Evolutionary conservation across 2,797 vertebrate species (phyloP).

Genomic region (Bovichtus diacanthus): DNA sequence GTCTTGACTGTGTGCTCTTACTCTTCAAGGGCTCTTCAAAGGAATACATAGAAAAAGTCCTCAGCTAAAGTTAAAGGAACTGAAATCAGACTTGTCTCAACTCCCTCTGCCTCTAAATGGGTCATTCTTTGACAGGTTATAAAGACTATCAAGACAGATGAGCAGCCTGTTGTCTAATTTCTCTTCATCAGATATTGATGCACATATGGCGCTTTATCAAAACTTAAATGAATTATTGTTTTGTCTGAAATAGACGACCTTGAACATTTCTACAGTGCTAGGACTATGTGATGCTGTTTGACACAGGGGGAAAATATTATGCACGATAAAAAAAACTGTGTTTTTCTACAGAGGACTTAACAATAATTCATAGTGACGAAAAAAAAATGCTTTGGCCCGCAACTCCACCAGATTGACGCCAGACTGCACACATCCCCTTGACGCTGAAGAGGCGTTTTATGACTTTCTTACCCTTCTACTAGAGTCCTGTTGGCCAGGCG

Average conservation of each 20-base stretch:
- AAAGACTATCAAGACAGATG: not conserved
- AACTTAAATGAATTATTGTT: not conserved
- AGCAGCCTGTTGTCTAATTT: not conserved
- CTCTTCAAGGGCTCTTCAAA: conserved; percentile 6
- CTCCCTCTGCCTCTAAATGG: not conserved
- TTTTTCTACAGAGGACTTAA: not conserved
- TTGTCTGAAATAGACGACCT: not conserved
- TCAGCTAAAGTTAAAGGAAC: not conserved
- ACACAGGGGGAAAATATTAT: not conserved
- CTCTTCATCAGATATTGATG: not conserved
- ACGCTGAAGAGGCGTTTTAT: not conserved
- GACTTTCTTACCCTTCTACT: conserved; percentile 93
- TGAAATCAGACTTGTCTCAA: not conserved
- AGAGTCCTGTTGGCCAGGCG: conserved; percentile 97
- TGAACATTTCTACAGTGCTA: not conserved
- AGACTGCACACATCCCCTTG: not conserved
- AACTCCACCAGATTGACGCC: not conserved
- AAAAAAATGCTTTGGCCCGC: not conserved
- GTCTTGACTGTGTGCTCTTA: not conserved
- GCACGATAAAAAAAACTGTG: not conserved
- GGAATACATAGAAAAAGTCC: conserved; percentile 18
- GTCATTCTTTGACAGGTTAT: not conserved
- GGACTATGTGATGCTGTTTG: not conserved
- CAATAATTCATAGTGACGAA: not conserved
- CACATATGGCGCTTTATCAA: not conserved